Conservation (phyloP, 2,888 invertebrate genomes). For the Dasysyrphus tricinctus region DNA sequence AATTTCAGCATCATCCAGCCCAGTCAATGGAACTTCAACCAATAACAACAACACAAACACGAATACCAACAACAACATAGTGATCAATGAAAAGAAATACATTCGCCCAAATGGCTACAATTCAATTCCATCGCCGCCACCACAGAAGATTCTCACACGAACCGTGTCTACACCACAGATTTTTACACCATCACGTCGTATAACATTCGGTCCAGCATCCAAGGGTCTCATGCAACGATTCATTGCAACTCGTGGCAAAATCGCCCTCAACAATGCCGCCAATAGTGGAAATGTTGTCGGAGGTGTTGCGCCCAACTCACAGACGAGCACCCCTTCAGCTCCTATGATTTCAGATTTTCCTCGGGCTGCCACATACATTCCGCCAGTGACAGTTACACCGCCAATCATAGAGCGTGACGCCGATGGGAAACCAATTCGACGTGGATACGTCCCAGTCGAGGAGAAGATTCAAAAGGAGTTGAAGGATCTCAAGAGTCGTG, state of each 20-base stretch:
- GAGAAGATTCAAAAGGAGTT: slow-evolving; percentile 94
- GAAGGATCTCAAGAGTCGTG: slow-evolving; percentile 92
- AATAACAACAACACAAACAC: slow-evolving; percentile 72
- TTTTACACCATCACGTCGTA: slow-evolving; percentile 84
- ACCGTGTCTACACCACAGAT: slow-evolving; percentile 81
- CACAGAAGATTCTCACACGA: slow-evolving; percentile 81
- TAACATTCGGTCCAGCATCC: slow-evolving; percentile 87
- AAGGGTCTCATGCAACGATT: slow-evolving; percentile 94
- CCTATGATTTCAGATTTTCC: slow-evolving; percentile 67
- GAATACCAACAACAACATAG: slow-evolving; percentile 22
- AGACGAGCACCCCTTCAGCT: slow-evolving; percentile 59
- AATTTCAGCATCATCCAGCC: slow-evolving; percentile 82
- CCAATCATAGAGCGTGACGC: slow-evolving; percentile 85
- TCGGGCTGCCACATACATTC: slow-evolving; percentile 78
- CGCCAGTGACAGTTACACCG: slow-evolving; percentile 81
- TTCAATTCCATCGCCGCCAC: slow-evolving; percentile 82
- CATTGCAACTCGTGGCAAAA: slow-evolving; percentile 91
- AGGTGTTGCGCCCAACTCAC: slow-evolving; percentile 36
- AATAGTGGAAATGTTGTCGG: slow-evolving; percentile 34
- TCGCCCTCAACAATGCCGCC: slow-evolving; percentile 80
- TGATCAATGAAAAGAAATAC: slow-evolving; percentile 79
- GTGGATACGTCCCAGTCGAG: slow-evolving; percentile 93
- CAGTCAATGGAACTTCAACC: slow-evolving; percentile 79
- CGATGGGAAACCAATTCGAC: slow-evolving; percentile 88
- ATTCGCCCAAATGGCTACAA: slow-evolving; percentile 82